A percentile compares a stretch with the other conserved stretches of the same genome.
These are phyloP conservation scores for Myotis yumanensis DNA, from an alignment of 2,113 vertebrate species.

Conservation along the genomic window DNA sequence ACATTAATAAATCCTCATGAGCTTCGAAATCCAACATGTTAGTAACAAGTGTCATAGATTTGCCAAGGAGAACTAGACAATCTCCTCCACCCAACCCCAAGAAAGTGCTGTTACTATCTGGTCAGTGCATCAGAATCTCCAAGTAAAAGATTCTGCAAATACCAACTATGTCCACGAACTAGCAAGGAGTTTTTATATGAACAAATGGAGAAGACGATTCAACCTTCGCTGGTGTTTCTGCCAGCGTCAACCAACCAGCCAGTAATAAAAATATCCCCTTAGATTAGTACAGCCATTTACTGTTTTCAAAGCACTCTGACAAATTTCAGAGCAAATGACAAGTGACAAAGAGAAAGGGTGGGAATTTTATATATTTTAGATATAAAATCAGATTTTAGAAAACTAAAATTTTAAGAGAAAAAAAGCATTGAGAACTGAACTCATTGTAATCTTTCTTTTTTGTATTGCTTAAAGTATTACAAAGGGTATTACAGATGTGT, in stretches of 20 bases:
- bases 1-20: slow-evolving; percentile 5
- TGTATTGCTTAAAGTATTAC: no score
- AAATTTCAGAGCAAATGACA: slow-evolving; percentile 40
- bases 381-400: not conserved
- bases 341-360: not conserved
- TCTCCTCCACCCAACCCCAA: not conserved
- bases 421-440: not conserved
- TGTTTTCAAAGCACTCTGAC: slow-evolving; percentile 11
- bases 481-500: no score
- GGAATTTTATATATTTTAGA: slow-evolving; percentile 33
- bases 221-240: not conserved
- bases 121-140: not conserved
- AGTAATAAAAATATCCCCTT: slow-evolving; percentile 34
- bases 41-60: not conserved
- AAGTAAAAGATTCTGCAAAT: not conserved
- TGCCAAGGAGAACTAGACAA: not conserved
- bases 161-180: not conserved
- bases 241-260: not conserved
- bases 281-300: not conserved
- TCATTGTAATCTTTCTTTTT: not conserved
- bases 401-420: slow-evolving; percentile 6
- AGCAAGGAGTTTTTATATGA: not conserved
- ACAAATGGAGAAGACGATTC: slow-evolving; percentile 13
- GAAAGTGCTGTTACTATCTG: not conserved
- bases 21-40: not conserved